phyloP scores from a whole-genome alignment of 2,888 invertebrate species.

The Incurvaria masculella region DNA sequence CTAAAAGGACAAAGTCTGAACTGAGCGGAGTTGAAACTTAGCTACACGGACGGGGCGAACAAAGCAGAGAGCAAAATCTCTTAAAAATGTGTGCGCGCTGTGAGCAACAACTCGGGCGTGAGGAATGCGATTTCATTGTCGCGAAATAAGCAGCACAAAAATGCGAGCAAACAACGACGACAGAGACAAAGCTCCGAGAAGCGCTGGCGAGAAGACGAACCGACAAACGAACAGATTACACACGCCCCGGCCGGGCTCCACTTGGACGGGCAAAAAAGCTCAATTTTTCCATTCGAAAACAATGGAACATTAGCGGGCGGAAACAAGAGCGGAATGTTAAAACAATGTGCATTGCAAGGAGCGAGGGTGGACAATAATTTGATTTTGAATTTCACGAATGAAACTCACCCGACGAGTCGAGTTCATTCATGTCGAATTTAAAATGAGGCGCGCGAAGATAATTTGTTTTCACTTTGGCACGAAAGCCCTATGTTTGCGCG shows the following conservation, averaged over 20 bases:
- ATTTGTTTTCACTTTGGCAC: no score
- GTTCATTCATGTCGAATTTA: neutral
- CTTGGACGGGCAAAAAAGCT: conserved; percentile 52
- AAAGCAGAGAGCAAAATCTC: conserved; percentile 25
- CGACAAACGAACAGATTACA: conserved; percentile 34
- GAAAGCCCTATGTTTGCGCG: no score
- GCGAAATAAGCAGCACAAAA: neutral
- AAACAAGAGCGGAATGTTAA: conserved; percentile 50
- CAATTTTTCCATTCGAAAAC: conserved; percentile 46
- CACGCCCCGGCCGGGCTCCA: conserved; percentile 48
- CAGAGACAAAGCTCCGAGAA: conserved; percentile 36
- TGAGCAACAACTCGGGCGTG: conserved; percentile 34
- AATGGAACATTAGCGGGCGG: conserved; percentile 43
- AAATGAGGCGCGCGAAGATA: no score
- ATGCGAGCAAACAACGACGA: conserved; percentile 9
- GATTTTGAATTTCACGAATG: conserved; percentile 29
- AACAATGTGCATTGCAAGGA: conserved; percentile 25
- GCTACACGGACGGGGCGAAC: neutral
- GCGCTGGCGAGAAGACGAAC: conserved; percentile 34
- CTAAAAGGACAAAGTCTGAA: no score
- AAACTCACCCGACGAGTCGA: neutral
- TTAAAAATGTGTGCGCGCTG: conserved; percentile 48
- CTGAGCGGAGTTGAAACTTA: no score
- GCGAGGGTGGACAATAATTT: conserved; percentile 37
- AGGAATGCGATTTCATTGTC: conserved; percentile 26